Conservation (phyloP, 2,888 invertebrate species). For the Nemotelus pantherinus region DNA sequence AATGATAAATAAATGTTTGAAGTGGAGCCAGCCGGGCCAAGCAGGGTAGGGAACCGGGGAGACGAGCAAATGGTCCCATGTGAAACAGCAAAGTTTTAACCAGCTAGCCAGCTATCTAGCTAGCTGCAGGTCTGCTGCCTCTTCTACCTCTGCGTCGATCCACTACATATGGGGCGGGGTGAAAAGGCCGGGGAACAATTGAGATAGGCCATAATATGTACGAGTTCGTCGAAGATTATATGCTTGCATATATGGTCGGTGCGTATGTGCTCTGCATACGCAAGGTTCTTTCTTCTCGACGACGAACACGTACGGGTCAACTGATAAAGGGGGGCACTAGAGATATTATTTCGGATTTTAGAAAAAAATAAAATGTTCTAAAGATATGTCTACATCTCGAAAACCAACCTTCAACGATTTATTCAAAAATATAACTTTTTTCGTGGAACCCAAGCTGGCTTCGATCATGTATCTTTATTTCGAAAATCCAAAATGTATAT, state of each 20-base stretch:
- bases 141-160: too few species aligned
- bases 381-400: too few species aligned
- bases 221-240: too few species aligned
- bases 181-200: slow-evolving; percentile 19
- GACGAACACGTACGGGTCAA: slow-evolving; percentile 27
- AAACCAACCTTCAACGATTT: too few species aligned
- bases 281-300: slow-evolving; percentile 23
- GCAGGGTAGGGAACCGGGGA: background rate
- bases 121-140: background rate
- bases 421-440: too few species aligned
- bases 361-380: too few species aligned
- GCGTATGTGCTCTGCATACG: slow-evolving; percentile 36
- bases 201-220: slow-evolving; percentile 10
- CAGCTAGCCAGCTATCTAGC: background rate
- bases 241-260: background rate
- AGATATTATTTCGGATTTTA: too few species aligned
- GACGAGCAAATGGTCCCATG: slow-evolving; percentile 4
- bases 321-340: background rate
- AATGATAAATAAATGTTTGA: slow-evolving; percentile 42
- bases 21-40: background rate
- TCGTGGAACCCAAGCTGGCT: too few species aligned
- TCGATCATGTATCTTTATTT: too few species aligned
- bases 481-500: background rate
- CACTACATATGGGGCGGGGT: background rate
- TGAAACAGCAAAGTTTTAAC: background rate